Base-by-base conservation (phyloP, 2,113 vertebrate species). In the Bufo bufo region DNA sequence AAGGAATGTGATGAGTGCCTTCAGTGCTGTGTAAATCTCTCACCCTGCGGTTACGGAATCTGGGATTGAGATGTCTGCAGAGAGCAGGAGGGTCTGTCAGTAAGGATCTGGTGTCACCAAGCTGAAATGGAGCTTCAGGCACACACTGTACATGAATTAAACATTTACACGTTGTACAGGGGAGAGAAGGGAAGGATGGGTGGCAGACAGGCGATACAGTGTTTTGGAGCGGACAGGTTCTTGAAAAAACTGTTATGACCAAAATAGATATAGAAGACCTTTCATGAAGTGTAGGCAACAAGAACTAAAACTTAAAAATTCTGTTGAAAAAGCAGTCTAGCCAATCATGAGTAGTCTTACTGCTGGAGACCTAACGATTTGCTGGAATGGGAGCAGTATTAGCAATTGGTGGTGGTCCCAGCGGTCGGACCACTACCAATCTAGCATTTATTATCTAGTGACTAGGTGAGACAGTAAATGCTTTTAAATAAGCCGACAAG, bases 61-160 rank as follows among this genome's bases (percentile, higher is more conserved):
- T 61, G 80, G 80, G 80, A 83, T 59, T 77, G 80, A 83, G 86
- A 88, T 83, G 80, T 83, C 80, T 88, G 86, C 86, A 47, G 43
- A 82, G 71, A 82, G 80, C 87, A 88, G 89, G 86, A 88, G 89
- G 87, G 89, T 63, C 87, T 90, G 89, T 90, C 89, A 90, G 69
- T 85, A 85, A 82, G 83, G 84, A 90, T 90, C 89, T 90, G 87
- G 82, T 85, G 86, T 85, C 85, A 63, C 77, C 69, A 74, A 52
- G 86, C 78, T 82, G 89, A 89, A 56, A 87, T 80, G 83, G 71
- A 86, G 78, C 90, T 85, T 59, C 83, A 85, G 59, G 86, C 87
- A 13, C 74, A 85, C 43, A 47, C 66, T 82, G 69, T 63, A 65
- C 83, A 90, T 88, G 87, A 90, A 90, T 90, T 90, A 90, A 88